Percentiles rank a stretch among this genome's conserved stretches.
These are phyloP conservation scores for Notospermus geniculatus DNA, from an alignment of 1,140 invertebrate genomes.

Conservation along the genomic window DNA sequence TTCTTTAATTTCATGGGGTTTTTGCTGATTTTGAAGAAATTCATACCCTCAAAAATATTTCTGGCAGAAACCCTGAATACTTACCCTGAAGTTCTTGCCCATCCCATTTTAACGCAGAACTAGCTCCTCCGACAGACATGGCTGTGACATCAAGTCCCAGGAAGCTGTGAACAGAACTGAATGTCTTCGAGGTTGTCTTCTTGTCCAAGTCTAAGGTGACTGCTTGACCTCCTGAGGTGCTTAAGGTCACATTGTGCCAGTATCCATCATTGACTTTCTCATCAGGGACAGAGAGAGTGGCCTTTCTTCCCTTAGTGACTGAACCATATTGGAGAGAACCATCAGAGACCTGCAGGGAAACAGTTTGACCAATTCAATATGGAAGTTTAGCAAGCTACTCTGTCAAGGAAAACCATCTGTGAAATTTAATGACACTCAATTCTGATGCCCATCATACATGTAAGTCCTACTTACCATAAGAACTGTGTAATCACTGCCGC, in stretches of 20 bases:
- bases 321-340: too few species aligned
- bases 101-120: conserved; percentile 36
- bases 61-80: too few species aligned
- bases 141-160: conserved; percentile 83
- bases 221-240: background rate
- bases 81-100: background rate
- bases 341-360: too few species aligned
- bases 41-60: too few species aligned
- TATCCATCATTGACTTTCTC: conserved; percentile 26
- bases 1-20: too few species aligned
- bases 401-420: too few species aligned
- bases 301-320: too few species aligned
- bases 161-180: conserved; percentile 80
- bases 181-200: conserved; percentile 11
- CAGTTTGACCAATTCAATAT: too few species aligned
- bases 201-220: conserved; percentile 59
- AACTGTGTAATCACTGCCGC: background rate
- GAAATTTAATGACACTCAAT: too few species aligned
- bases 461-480: background rate
- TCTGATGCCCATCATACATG: too few species aligned
- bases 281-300: conserved; percentile 10
- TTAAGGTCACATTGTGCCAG: conserved; percentile 43
- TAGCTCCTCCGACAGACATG: conserved; percentile 72
- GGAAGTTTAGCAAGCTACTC: too few species aligned
- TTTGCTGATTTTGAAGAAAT: too few species aligned